These are phyloP conservation scores for Mechanitis messenoides DNA, from an alignment of 2,888 invertebrate species.

Conservation along the genomic window DNA sequence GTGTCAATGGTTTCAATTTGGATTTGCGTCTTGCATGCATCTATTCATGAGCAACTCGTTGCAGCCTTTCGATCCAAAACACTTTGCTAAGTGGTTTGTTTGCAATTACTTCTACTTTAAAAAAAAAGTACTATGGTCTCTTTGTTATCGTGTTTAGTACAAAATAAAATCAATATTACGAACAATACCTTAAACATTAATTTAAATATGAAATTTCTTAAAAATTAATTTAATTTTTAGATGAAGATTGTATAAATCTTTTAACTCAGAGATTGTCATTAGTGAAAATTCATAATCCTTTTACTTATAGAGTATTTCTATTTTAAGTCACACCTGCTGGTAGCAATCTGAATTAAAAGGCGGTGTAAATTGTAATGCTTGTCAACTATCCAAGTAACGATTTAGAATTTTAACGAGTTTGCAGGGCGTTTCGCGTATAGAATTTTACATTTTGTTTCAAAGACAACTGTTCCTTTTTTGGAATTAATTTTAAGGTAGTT, in stretches of 20 bases:
- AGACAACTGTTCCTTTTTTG: too few species aligned
- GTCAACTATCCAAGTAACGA: constrained; percentile 13
- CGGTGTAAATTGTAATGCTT: constrained; percentile 14
- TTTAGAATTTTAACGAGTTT: constrained; percentile 26
- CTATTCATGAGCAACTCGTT: constrained; percentile 31
- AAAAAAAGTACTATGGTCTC: neutral
- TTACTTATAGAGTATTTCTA: too few species aligned
- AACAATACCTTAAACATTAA: too few species aligned
- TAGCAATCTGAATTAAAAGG: constrained; percentile 14
- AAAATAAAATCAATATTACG: too few species aligned
- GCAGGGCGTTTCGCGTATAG: constrained; percentile 16
- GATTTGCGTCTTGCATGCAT: constrained; percentile 45
- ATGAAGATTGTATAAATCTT: too few species aligned
- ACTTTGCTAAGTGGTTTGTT: constrained; percentile 8
- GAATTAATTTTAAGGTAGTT: too few species aligned
- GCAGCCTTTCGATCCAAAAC: constrained; percentile 9
- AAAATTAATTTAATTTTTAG: too few species aligned
- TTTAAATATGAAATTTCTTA: too few species aligned
- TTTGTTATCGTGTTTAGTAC: too few species aligned
- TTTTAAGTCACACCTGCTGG: neutral
- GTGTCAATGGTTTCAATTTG: constrained; percentile 66
- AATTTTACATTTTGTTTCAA: too few species aligned
- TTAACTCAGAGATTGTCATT: too few species aligned
- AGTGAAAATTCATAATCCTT: too few species aligned
- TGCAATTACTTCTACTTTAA: neutral